Conservation (phyloP, 2,888 invertebrate species). For the Arge pagana region DNA sequence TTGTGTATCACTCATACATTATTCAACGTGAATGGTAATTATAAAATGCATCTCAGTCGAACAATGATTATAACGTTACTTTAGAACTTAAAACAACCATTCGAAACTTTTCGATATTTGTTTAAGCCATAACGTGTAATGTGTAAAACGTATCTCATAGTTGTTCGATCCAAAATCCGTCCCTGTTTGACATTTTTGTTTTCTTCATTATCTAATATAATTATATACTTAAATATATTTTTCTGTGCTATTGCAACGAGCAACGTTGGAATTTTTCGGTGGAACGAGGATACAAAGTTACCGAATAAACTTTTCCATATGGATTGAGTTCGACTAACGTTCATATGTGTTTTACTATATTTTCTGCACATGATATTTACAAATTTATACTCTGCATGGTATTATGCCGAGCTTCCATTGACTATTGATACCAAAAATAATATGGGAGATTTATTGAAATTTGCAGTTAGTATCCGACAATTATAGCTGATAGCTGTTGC, state of each 20-base stretch:
- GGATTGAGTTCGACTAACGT: conserved; percentile 3
- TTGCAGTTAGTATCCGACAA: too few species aligned
- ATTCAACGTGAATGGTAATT: too few species aligned
- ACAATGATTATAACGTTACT: too few species aligned
- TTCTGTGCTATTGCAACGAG: conserved; percentile 16
- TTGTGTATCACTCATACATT: too few species aligned
- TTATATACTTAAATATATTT: conserved; percentile 19
- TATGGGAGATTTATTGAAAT: too few species aligned
- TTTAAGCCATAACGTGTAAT: too few species aligned
- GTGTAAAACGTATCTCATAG: conserved; percentile 13
- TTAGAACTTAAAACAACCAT: too few species aligned
- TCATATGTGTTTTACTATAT: conserved; percentile 1
- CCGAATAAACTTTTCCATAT: conserved; percentile 16
- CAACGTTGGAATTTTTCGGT: conserved; percentile 17
- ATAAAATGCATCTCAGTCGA: too few species aligned
- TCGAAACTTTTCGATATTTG: too few species aligned
- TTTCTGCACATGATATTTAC: conserved; percentile 25
- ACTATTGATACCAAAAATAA: conserved; percentile 16
- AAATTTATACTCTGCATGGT: conserved; percentile 15
- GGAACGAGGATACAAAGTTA: conserved; percentile 14
- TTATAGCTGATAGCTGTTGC: background rate
- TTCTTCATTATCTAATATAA: conserved; percentile 5
- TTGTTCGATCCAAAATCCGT: conserved; percentile 12
- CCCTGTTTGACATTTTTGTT: conserved; percentile 1
- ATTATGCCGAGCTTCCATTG: conserved; percentile 14